Percentiles rank a stretch among this genome's conserved stretches.
Evolutionary conservation across 35 echinoderm and acorn worm species (phyloP).

Genomic region (Apostichopus japonicus): DNA sequence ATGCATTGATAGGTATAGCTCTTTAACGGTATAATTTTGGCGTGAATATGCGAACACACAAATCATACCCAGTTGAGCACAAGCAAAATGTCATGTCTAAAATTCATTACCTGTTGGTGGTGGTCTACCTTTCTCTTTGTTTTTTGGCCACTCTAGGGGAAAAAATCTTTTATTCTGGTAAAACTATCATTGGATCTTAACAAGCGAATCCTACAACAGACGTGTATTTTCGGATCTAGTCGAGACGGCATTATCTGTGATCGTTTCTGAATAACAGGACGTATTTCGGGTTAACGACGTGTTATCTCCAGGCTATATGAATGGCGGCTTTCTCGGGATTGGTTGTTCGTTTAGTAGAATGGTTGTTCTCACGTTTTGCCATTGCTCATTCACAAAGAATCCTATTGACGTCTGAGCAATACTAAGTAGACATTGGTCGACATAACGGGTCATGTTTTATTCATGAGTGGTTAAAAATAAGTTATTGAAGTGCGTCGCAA

Average conservation of each 20-base stretch:
- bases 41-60: too few relatives aligned
- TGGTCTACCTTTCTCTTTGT: background rate
- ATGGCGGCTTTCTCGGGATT: constrained; percentile 62
- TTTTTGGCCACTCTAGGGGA: background rate
- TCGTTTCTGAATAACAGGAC: constrained; percentile 59
- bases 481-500: constrained; percentile 21
- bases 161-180: constrained; percentile 2
- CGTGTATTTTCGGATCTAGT: constrained; percentile 1
- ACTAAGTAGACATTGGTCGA: constrained; percentile 38
- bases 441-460: constrained; percentile 56
- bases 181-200: background rate
- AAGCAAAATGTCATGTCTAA: background rate
- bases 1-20: too few relatives aligned
- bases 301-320: constrained; percentile 49
- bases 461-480: constrained; percentile 50
- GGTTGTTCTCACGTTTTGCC: constrained; percentile 54
- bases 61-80: too few relatives aligned
- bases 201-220: background rate
- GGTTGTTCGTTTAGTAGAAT: constrained; percentile 35
- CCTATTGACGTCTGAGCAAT: constrained; percentile 47
- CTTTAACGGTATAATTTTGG: too few relatives aligned
- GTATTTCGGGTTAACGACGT: constrained; percentile 59
- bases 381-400: constrained; percentile 62
- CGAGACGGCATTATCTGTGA: constrained; percentile 28
- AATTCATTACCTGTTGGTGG: background rate